Evolutionary conservation across 2,113 vertebrate species (phyloP), one percentile per base, ranked within the genome.

Genomic region (Corydoras maculifer): DNA sequence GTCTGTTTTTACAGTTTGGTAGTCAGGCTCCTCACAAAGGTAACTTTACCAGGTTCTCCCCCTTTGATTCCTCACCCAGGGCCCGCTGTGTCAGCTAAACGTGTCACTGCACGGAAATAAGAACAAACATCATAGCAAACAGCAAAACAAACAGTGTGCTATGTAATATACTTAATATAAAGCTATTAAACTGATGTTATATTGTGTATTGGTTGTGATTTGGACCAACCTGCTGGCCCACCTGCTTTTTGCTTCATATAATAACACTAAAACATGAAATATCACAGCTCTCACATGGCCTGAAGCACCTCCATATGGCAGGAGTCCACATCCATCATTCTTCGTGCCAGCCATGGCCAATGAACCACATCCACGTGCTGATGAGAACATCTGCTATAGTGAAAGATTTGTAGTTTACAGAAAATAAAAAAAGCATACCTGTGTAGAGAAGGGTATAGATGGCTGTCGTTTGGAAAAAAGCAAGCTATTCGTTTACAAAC

Each of bases 271-370:
- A 48, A 55, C 12, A 71, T 30, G 31, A 54, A 35, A 30, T 48
- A 35, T 25, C 13, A 31, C 57, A 69, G 18, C 48, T 70, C 69
- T 15, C 48, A 71, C 51, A 10, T 61, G 48, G 50, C 15, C 54
- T 50, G 58, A 72, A 72, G 54, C 64, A 59, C 35, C 70, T 72
- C 70, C 62, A 72, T 15, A 65, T 65, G 54, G 13, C 62, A 49
- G 18, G n/a, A 72, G 61, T 59, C 49, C 13, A 30, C 54, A 65
- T 65, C 62, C 62, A 64, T 72, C 61, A 64, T 49, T 55, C 5
- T 48, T 57, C 12, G 30, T 60, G 30, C 68, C 30, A 50, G 3
- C 4, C 68, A 31, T 9, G n/a, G 35, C 58, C 32, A 72, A 57
- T 4, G 32, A 72, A 50, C 54, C 62, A 53, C 14, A 58, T 58